Evolutionary conservation across 2,797 vertebrate genomes (phyloP).

Genomic region (Cyclopterus lumpus): DNA sequence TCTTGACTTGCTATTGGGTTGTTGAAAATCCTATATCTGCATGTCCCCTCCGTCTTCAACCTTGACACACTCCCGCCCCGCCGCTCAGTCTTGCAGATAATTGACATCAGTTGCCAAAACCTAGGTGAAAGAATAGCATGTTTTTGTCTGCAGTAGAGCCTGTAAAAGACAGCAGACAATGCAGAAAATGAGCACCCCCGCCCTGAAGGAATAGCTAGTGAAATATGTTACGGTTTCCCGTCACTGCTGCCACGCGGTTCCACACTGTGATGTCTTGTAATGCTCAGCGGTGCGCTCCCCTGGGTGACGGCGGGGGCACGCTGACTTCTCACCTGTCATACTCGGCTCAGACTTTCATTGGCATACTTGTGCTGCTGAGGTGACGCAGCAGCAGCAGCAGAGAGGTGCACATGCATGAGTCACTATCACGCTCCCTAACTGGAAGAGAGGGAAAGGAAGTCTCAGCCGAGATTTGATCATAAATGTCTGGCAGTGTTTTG

Average conservation of each 20-base stretch:
- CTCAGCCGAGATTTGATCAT: slow-evolving; percentile 37
- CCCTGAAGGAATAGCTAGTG: slow-evolving; percentile 37
- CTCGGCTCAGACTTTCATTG: slow-evolving; percentile 28
- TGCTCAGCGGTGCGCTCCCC: slow-evolving; percentile 1
- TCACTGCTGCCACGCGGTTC: slow-evolving; percentile 4
- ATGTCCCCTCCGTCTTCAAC: background rate
- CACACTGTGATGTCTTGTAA: slow-evolving; percentile 3
- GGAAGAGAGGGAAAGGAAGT: slow-evolving; percentile 37
- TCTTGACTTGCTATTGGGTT: slow-evolving; percentile 28
- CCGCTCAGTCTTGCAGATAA: slow-evolving; percentile 50
- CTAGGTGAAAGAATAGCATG: slow-evolving; percentile 23
- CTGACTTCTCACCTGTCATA: slow-evolving; percentile 43
- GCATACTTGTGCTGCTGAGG: slow-evolving; percentile 31
- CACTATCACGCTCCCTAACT: slow-evolving; percentile 35
- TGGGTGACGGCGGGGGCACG: background rate
- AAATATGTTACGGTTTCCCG: slow-evolving; percentile 42
- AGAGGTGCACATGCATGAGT: slow-evolving; percentile 57
- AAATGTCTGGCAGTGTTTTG: slow-evolving; percentile 22
- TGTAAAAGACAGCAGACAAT: slow-evolving; percentile 4
- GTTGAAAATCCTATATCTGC: background rate
- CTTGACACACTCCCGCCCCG: slow-evolving; percentile 6
- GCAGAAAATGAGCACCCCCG: slow-evolving; percentile 22
- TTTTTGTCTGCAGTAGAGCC: slow-evolving; percentile 15
- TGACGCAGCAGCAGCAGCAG: slow-evolving; percentile 49
- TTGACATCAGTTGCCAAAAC: slow-evolving; percentile 45